phyloP scores from a whole-genome alignment of 2,113 vertebrate species.

The Pollachius pollachius region DNA sequence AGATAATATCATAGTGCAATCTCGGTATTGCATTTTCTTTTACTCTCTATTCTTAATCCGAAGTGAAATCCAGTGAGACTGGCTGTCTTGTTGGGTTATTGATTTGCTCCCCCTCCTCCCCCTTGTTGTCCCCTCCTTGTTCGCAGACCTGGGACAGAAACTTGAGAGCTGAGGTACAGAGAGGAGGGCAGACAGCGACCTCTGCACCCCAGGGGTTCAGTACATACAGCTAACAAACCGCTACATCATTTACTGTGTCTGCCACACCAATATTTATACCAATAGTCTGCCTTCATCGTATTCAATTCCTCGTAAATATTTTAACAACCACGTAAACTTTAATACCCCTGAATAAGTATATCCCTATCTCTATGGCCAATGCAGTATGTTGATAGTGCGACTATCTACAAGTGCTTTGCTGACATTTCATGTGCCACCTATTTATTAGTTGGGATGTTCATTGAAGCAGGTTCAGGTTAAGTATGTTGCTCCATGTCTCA shows the following conservation, averaged over 20 bases:
- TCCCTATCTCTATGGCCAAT: constrained; percentile 1
- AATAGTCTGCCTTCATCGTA: background rate
- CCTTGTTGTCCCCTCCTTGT: background rate
- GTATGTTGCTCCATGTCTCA: constrained; percentile 72
- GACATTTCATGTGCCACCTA: constrained; percentile 75
- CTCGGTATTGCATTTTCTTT: constrained; percentile 48
- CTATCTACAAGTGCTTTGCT: constrained; percentile 46
- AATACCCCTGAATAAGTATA: too few relatives aligned
- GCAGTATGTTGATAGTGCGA: constrained; percentile 34
- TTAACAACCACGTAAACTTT: background rate
- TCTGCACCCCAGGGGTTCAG: constrained; percentile 35
- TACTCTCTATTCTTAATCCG: constrained; percentile 63
- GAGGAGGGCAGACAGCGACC: constrained; percentile 34
- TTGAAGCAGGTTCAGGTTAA: constrained; percentile 75
- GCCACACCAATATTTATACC: background rate
- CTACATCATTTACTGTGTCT: background rate
- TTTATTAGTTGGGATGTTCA: constrained; percentile 76
- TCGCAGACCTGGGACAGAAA: constrained; percentile 61
- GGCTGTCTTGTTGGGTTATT: constrained; percentile 74
- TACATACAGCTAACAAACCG: too few relatives aligned
- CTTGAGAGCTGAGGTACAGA: constrained; percentile 55
- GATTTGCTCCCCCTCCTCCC: constrained; percentile 48
- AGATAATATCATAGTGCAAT: constrained; percentile 71
- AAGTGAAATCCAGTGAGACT: constrained; percentile 70
- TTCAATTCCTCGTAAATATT: background rate